phyloP scores from a whole-genome alignment of 2,113 vertebrate species.

The Nycticebus coucang region DNA sequence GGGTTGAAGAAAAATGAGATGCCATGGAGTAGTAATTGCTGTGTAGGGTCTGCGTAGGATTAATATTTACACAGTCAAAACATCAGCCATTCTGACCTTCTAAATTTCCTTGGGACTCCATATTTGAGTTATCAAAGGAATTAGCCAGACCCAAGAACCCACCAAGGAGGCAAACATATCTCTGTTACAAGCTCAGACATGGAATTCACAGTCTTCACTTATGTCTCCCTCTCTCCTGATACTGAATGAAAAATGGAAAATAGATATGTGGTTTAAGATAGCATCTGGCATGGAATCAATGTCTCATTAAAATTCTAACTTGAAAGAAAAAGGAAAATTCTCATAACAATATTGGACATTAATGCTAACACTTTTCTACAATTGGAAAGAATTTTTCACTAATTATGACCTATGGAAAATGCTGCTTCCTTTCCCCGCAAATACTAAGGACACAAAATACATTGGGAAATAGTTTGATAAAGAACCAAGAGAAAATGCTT shows the following conservation, averaged over 20 bases:
- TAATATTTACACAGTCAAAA: not conserved
- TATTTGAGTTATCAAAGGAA: not conserved
- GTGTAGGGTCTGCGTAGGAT: not conserved
- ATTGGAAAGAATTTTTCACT: not conserved
- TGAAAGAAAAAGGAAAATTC: not conserved
- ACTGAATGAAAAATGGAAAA: not conserved
- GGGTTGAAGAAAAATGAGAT: not conserved
- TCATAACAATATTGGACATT: not conserved
- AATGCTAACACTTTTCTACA: slow-evolving; percentile 15
- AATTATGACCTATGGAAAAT: not conserved
- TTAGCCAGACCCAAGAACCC: not conserved
- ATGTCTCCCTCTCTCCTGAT: not conserved
- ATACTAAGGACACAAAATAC: not conserved
- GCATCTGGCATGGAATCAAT: not conserved
- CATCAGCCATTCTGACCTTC: not conserved
- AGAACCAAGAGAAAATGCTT: slow-evolving; percentile 25
- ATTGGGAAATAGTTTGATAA: not conserved
- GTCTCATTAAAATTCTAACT: not conserved
- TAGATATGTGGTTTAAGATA: not conserved
- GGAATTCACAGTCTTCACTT: not conserved
- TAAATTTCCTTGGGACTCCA: not conserved
- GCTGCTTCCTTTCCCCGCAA: not conserved
- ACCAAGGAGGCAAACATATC: not conserved
- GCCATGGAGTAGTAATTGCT: not conserved
- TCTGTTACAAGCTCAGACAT: not conserved